Evolutionary conservation across 2,888 invertebrate species (phyloP), one percentile per base, ranked within the genome.

Genomic region (Stenodera caucasica): DNA sequence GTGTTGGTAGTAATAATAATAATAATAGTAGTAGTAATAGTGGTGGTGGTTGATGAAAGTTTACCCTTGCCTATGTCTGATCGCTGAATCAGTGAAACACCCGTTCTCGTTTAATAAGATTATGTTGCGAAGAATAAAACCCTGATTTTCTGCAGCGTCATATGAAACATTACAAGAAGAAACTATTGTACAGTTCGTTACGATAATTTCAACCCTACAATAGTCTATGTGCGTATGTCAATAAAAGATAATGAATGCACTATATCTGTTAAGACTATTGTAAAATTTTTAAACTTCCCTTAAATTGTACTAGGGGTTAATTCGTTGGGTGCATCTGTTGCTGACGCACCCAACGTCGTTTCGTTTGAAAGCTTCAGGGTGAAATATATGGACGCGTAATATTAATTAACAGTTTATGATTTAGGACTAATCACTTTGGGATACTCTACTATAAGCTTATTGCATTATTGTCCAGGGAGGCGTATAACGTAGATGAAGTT

Each of bases 111-210:
- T 68, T 72, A 72, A 72, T 70, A 71, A 71, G 71, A 71, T 72
- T 72, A 72, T 65, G 49, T 61, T 54, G 49, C 60, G 59, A 68
- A 71, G 71, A 72, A 72, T 71, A 68, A 70, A 70, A 70, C 64
- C 45, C 63, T 71, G 70, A 71, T 72, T 71, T 71, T 71, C 67
- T 70, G 68, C 72, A 67, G 64, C 70, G 71, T 71, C 71, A 71
- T 67, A 68, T 57, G 54, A 67, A 61, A 63, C 63, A 67, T 67
- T 65, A 63, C 5, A 26, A 26, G 26, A 49, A 23, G 49, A 56
- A 58, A 49, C 63, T 53, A 61, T 65, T 63, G 63, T 67, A 23
- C 23, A 45, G 45, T 45, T 40, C 57, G 49, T 61, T 54, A 37
- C 56, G 52, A 56, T 58, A 62, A 58, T 59, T 58, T 40, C 56